Conservation (phyloP, 2,888 invertebrate species). For the Spodoptera picta region DNA sequence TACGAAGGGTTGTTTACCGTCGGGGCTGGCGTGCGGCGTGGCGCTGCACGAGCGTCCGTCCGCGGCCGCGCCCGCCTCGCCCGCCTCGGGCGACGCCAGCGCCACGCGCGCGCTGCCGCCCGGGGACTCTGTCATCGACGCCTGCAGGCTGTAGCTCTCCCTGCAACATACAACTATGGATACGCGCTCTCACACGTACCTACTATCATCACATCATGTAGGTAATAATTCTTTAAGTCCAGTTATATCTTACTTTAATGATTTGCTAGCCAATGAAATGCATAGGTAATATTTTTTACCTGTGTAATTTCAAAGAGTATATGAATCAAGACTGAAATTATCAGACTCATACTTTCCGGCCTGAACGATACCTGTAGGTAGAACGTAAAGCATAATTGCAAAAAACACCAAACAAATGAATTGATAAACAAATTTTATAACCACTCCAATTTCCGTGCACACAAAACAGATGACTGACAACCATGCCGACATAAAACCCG, state of each 20-base stretch:
- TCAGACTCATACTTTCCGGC: too few relatives aligned
- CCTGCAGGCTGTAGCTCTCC: constrained; percentile 90
- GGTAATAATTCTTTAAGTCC: too few relatives aligned
- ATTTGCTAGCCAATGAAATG: too few relatives aligned
- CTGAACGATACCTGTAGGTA: neutral
- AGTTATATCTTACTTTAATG: too few relatives aligned
- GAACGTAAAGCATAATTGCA: constrained; percentile 13
- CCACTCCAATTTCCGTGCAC: constrained; percentile 30
- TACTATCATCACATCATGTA: too few relatives aligned
- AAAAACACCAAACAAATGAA: constrained; percentile 26
- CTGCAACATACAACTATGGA: constrained; percentile 60
- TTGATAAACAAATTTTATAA: constrained; percentile 15
- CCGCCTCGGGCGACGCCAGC: constrained; percentile 89
- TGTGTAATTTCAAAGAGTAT: too few relatives aligned
- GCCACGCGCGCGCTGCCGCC: constrained; percentile 84
- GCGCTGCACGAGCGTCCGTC: constrained; percentile 75
- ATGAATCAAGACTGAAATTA: too few relatives aligned
- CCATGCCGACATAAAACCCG: constrained; percentile 50
- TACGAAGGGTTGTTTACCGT: constrained; percentile 86
- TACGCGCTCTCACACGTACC: neutral
- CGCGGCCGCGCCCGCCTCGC: constrained; percentile 59
- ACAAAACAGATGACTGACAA: constrained; percentile 31
- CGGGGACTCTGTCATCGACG: constrained; percentile 89
- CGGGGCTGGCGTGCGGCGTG: constrained; percentile 85
- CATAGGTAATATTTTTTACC: too few relatives aligned